These are phyloP conservation scores for Tachystola acroxantha DNA, from an alignment of 2,888 invertebrate species.

Conservation along the genomic window DNA sequence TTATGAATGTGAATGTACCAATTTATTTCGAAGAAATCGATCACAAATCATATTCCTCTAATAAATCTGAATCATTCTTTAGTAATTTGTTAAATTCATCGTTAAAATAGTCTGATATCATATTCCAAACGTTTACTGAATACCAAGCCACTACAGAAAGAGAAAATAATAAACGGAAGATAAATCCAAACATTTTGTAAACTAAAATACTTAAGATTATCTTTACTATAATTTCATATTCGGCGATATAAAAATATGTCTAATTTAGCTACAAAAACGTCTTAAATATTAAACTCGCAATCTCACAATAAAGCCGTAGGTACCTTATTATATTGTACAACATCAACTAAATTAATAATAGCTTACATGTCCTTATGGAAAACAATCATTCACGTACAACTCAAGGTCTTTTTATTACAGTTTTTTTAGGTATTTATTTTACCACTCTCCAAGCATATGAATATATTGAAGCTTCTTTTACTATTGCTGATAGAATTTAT, in stretches of 20 bases:
- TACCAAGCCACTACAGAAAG: slow-evolving; percentile 85
- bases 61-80: slow-evolving; percentile 44
- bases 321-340: too few relatives aligned
- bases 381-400: slow-evolving; percentile 51
- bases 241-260: too few relatives aligned
- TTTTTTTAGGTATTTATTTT: too few relatives aligned
- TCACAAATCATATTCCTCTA: not conserved
- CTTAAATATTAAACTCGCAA: too few relatives aligned
- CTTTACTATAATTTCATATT: too few relatives aligned
- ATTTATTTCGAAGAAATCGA: too few relatives aligned
- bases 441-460: slow-evolving; percentile 82
- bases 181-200: slow-evolving; percentile 76
- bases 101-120: slow-evolving; percentile 87
- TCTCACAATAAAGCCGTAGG: too few relatives aligned
- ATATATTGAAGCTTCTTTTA: slow-evolving; percentile 79
- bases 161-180: slow-evolving; percentile 81
- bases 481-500: slow-evolving; percentile 74
- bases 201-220: too few relatives aligned
- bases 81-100: slow-evolving; percentile 82
- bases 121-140: slow-evolving; percentile 81
- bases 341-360: too few relatives aligned
- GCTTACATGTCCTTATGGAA: slow-evolving; percentile 52
- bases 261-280: too few relatives aligned
- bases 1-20: too few relatives aligned
- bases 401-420: slow-evolving; percentile 62